Evolutionary conservation across 2,888 invertebrate species (phyloP), one percentile per base, ranked within the genome.

Genomic region (Trichogramma evanescens): DNA sequence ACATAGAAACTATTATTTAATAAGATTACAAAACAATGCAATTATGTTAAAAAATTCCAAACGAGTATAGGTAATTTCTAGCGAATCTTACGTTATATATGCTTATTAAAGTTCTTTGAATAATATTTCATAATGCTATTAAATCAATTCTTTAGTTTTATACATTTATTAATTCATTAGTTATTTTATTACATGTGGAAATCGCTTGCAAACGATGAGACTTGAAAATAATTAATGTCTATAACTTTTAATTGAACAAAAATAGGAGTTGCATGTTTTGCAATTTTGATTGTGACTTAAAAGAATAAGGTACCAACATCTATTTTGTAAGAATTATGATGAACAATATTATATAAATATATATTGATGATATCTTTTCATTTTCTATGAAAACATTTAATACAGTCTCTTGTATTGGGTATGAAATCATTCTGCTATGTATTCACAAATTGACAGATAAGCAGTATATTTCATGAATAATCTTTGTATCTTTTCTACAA

Each of bases 401-500:
- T 10, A 41, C 40, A 60, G 46, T 59, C 51, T 26, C 26, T 26
- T 26, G 26, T 26, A 26, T 26, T 26, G 26, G 44, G 50, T 61
- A 51, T 53, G 53, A 48, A 40, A 54, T 46, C n/a, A 48, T 6
- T 40, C 55, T 61, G 57, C 54, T 59, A 40, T 56, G 56, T 49
- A 61, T 54, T 59, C 40, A 26, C 51, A 53, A 58, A 54, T 48
- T 44, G 48, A 58, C 50, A 10, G 59, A 58, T 13, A 7, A 61
- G 43, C 51, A 54, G 63, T 48, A 49, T 40, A 46, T 64, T 62
- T 62, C 58, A 60, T 63, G 64, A 61, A 59, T 64, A 63, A 60
- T 62, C 63, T 65, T 65, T 67, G 61, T 66, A 63, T 67, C 63
- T 66, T 66, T 65, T 67, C 61, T 66, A 66, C 64, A 67, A 68